These are phyloP conservation scores for Porites rus DNA, from an alignment of 92 coral and sea anemone genomes.

Conservation along the genomic window DNA sequence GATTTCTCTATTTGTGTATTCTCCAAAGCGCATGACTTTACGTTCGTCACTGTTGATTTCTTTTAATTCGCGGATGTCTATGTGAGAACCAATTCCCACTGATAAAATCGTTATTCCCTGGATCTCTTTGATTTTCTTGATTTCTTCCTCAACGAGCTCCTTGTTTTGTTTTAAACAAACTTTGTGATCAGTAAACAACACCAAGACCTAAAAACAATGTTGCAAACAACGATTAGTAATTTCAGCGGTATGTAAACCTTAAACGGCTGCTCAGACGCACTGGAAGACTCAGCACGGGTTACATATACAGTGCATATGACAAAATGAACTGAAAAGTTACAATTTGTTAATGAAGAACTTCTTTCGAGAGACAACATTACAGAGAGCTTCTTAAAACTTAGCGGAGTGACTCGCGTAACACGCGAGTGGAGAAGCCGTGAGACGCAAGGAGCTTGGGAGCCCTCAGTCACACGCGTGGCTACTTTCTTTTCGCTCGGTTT, in stretches of 20 bases:
- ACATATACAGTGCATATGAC: too few relatives aligned
- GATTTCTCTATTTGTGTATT: not conserved
- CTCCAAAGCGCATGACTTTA: conserved; percentile 5
- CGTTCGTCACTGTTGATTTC: not conserved
- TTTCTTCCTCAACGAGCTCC: not conserved
- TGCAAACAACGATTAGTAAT: not conserved
- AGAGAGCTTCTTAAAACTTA: too few relatives aligned
- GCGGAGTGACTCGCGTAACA: too few relatives aligned
- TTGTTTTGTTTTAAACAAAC: not conserved
- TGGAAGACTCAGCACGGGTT: too few relatives aligned
- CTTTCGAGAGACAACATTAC: too few relatives aligned
- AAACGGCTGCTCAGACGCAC: not conserved
- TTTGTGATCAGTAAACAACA: not conserved
- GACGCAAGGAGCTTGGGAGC: too few relatives aligned
- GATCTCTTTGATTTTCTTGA: not conserved
- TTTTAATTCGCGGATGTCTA: not conserved
- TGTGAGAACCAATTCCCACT: not conserved
- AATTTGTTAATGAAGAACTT: too few relatives aligned
- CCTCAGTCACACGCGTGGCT: too few relatives aligned
- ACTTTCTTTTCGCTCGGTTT: too few relatives aligned
- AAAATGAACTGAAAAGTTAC: too few relatives aligned
- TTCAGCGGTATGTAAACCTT: not conserved
- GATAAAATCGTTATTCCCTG: not conserved
- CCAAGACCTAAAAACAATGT: not conserved
- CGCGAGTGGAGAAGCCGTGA: too few relatives aligned